Base-by-base conservation (phyloP, 2,113 vertebrate species). In the Indicator indicator region DNA sequence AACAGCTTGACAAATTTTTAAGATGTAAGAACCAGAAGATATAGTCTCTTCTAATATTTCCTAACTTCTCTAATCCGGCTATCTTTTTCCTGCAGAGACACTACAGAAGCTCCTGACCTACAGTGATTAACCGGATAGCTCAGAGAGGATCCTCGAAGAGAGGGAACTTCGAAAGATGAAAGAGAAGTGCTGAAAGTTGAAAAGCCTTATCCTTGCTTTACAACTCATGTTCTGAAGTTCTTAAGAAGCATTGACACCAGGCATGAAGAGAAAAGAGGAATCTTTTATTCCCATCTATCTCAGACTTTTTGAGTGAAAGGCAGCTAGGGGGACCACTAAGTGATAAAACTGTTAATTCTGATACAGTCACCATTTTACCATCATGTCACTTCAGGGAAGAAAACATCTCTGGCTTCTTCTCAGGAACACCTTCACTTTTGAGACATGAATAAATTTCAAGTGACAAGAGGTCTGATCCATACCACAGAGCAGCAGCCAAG, bases 401-500 rank as follows among this genome's bases (percentile, higher is more conserved):
- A 44, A 5, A 79, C 50, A 62, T 76, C 55, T 85, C 44, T 70
- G 82, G n/a, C 27, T 89, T 65, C 36, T 52, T 87, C 80, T 50
- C 82, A 83, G 68, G n/a, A 90, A 48, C 90, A 93, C 50, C 75
- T 70, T 50, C 36, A 32, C 23, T 89, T 63, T 58, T 58, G 44
- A 60, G 44, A 89, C 67, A 65, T 0, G 5, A 86, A 56, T 79
- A 86, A 75, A 88, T 74, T 82, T 77, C 42, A 80, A 6, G 52
- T 67, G 68, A 16, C 67, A 84, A 82, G 44, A 19, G 62, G 27
- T 81, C 50, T 83, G 38, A 21, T 82, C 82, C 79, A 91, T 76
- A 86, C 42, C 76, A 86, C 68, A 69, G 27, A 82, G 28, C 52
- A 67, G 62, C 71, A 94, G 90, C 81, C 75, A 92, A 92, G 12